Conservation (phyloP, 2,888 invertebrate genomes). For the Aporophyla lueneburgensis region DNA sequence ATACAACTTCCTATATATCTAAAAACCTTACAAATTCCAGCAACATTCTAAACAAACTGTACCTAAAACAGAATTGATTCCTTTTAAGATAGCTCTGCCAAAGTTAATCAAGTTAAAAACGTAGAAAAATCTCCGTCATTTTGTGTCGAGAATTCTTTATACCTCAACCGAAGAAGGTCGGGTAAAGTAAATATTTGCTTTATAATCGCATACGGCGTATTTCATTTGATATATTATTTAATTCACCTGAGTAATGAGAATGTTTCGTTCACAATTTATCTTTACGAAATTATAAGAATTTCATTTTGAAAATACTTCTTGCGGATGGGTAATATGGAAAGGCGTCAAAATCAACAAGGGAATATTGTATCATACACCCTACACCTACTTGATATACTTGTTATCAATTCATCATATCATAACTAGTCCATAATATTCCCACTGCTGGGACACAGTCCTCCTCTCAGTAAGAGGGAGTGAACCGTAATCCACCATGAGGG, state of each 20-base stretch:
- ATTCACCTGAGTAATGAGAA: slow-evolving; percentile 44
- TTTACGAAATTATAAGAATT: slow-evolving; percentile 34
- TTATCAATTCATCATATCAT: no score
- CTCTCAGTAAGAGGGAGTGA: no score
- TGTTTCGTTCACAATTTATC: slow-evolving; percentile 43
- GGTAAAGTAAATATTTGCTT: slow-evolving; percentile 58
- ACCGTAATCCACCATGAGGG: no score
- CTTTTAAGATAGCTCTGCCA: slow-evolving; percentile 42
- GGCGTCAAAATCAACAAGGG: not conserved
- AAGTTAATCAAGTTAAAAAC: slow-evolving; percentile 67
- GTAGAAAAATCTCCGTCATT: slow-evolving; percentile 57
- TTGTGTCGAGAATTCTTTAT: slow-evolving; percentile 54
- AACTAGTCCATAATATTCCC: no score
- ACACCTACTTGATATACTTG: not conserved
- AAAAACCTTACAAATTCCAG: not conserved
- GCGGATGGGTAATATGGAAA: not conserved
- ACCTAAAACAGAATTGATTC: slow-evolving; percentile 52
- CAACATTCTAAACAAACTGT: slow-evolving; percentile 24
- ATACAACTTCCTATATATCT: not conserved
- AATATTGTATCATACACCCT: not conserved
- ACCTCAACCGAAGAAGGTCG: slow-evolving; percentile 45
- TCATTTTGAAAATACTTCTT: slow-evolving; percentile 12
- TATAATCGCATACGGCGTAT: slow-evolving; percentile 55
- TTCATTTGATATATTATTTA: slow-evolving; percentile 55
- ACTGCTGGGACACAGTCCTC: no score